Evolutionary conservation across 1,140 invertebrate species (phyloP), one percentile per base, ranked within the genome.

Genomic region (Apocrypta bakeri): DNA sequence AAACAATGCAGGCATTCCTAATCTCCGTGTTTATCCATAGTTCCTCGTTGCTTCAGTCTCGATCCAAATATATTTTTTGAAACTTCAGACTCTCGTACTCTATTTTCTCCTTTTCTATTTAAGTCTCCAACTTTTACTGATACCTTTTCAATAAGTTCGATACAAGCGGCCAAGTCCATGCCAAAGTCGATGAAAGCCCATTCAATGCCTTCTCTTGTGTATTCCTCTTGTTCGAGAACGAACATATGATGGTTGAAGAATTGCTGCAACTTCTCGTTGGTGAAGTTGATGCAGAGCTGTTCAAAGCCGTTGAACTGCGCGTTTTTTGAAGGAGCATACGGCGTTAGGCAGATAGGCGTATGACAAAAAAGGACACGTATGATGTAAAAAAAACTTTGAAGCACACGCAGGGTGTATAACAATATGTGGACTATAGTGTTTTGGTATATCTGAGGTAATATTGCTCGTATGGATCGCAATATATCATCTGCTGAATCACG

Each of bases 171-270:
- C 91, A 99, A 95, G 94, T 99, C 98, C 96, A 99, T 98, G 93
- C 98, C 98, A 94, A 99, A 99, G 94, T 99, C 98, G 94, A 99
- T 99, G 95, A 99, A 99, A 89, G 96, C 96, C 98, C 98, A 99
- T 91, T 98, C 96, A 93, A 99, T 99, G 91, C 98, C 98, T 93
- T 99, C 98, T 88, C 96, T 95, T 91, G 98, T 97, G 94, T 99
- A 99, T 91, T 99, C 98, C 94, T 99, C 99, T 96, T 99, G 99
- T 94, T 99, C 99, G 91, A 99, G 95, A 87, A 99, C 98, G 94
- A 99, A 99, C 98, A 99, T 99, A 94, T 99, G 99, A 93, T 99
- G 98, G 94, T 99, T 99, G 97, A 99, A 99, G 95, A 99, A 99
- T 93, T 99, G 99, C 94, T 99, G 98, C 87, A 99, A 95, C 93